These are phyloP conservation scores for Bradypodion pumilum DNA, from an alignment of 2,797 vertebrate genomes.

Conservation along the genomic window DNA sequence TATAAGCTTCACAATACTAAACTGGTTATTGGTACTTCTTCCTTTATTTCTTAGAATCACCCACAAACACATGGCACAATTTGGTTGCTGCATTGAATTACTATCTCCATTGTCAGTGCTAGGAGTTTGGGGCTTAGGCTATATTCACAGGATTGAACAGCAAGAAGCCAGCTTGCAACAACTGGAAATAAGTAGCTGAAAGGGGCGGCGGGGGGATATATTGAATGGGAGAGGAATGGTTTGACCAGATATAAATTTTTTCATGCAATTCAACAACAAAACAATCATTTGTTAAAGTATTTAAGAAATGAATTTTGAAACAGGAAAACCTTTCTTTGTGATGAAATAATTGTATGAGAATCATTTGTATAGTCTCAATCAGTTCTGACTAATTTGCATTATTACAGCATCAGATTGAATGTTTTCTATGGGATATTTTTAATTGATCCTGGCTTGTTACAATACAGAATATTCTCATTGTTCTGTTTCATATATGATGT, in stretches of 20 bases:
- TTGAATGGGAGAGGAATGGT: no score
- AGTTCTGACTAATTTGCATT: not conserved
- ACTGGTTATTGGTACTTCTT: not conserved
- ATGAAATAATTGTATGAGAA: slow-evolving; percentile 8
- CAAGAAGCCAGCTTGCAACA: not conserved
- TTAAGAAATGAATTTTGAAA: not conserved
- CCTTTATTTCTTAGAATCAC: not conserved
- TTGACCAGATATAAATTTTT: no score
- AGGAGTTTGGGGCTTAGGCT: not conserved
- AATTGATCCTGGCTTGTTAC: slow-evolving; percentile 46
- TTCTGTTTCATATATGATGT: slow-evolving; percentile 46
- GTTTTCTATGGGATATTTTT: not conserved
- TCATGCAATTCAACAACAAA: not conserved
- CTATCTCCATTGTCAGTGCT: not conserved
- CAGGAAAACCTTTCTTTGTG: not conserved
- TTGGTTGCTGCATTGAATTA: not conserved
- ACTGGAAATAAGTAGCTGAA: not conserved
- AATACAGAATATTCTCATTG: slow-evolving; percentile 39
- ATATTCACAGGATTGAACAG: not conserved
- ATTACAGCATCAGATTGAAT: slow-evolving; percentile 31
- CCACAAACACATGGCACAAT: not conserved
- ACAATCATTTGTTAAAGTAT: not conserved
- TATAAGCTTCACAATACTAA: not conserved
- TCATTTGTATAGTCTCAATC: not conserved
- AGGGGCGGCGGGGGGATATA: no score